Evolutionary conservation across 1,140 invertebrate genomes (phyloP).

Genomic region (Drosophila melanica): DNA sequence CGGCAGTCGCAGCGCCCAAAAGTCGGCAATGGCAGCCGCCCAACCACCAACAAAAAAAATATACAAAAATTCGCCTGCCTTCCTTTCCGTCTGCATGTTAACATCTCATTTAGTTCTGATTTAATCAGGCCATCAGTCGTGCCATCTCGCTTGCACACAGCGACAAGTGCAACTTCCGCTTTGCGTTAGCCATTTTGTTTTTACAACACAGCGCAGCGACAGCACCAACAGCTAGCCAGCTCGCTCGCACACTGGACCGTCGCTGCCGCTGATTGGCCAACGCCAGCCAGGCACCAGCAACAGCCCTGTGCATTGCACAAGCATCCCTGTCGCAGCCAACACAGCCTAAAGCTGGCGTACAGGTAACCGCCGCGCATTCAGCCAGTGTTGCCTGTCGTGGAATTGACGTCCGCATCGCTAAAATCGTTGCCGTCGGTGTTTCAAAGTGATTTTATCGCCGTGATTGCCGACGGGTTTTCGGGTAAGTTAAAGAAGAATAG

Average conservation of each 20-base stretch:
- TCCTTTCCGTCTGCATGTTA: constrained; percentile 10
- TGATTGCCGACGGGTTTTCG: constrained; percentile 5
- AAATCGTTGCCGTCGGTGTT: constrained; percentile 11
- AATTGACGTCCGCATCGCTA: constrained; percentile 8
- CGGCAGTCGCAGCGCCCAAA: constrained; percentile 35
- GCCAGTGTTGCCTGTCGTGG: constrained; percentile 16
- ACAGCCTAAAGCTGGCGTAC: background rate
- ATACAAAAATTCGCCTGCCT: background rate
- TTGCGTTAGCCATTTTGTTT: constrained; percentile 76
- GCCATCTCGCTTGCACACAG: constrained; percentile 43
- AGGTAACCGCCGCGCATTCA: background rate
- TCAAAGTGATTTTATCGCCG: background rate
- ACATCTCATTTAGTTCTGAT: constrained; percentile 53
- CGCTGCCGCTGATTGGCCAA: constrained; percentile 60
- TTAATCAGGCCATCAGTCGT: constrained; percentile 35
- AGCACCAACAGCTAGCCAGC: constrained; percentile 22
- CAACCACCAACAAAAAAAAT: background rate
- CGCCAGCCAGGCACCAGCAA: background rate
- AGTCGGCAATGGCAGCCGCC: constrained; percentile 32
- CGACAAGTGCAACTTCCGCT: constrained; percentile 43
- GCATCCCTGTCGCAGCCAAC: constrained; percentile 5
- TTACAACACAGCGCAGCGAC: constrained; percentile 36
- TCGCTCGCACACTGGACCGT: constrained; percentile 43
- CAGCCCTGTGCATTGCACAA: constrained; percentile 7
- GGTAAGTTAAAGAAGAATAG: background rate